These are phyloP conservation scores for Phalacrocorax brasilianus DNA, from an alignment of 2,113 vertebrate genomes.

Conservation along the genomic window DNA sequence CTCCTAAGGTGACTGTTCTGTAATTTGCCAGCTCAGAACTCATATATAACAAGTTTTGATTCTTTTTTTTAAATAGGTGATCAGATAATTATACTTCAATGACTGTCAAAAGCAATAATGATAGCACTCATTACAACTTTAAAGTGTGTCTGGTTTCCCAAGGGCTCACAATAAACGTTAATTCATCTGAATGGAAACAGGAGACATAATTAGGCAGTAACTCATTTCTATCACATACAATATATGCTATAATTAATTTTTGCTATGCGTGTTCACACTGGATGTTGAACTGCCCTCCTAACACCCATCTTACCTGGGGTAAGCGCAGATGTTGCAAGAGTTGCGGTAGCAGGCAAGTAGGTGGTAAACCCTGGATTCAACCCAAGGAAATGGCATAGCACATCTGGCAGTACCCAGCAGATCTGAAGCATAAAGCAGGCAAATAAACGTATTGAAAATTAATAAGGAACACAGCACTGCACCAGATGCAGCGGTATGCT, in stretches of 20 bases:
- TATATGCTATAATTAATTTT: constrained; percentile 36
- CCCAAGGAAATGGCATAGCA: not conserved
- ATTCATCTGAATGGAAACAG: constrained; percentile 63
- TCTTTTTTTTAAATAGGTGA: constrained; percentile 39
- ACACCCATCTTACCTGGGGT: not conserved
- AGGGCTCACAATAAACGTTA: constrained; percentile 48
- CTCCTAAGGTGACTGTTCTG: constrained; percentile 23
- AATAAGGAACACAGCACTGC: not conserved
- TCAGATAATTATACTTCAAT: constrained; percentile 68
- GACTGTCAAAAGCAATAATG: constrained; percentile 69
- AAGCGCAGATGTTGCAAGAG: not conserved
- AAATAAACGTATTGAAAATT: constrained; percentile 20
- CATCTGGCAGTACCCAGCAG: not conserved
- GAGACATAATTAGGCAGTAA: constrained; percentile 54
- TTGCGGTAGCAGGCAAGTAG: not conserved
- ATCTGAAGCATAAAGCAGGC: not conserved
- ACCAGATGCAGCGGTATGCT: constrained; percentile 22
- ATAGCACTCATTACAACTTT: constrained; percentile 69
- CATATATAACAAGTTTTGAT: constrained; percentile 41
- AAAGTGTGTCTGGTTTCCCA: constrained; percentile 60
- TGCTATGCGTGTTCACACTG: not conserved
- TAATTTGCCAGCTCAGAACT: constrained; percentile 34
- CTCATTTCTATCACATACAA: constrained; percentile 40
- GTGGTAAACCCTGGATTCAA: not conserved
- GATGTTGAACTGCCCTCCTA: not conserved